A percentile compares a stretch with the other conserved stretches of the same genome.
These are phyloP conservation scores for Dendroctonus ponderosae DNA, from an alignment of 1,140 invertebrate species.

Conservation along the genomic window DNA sequence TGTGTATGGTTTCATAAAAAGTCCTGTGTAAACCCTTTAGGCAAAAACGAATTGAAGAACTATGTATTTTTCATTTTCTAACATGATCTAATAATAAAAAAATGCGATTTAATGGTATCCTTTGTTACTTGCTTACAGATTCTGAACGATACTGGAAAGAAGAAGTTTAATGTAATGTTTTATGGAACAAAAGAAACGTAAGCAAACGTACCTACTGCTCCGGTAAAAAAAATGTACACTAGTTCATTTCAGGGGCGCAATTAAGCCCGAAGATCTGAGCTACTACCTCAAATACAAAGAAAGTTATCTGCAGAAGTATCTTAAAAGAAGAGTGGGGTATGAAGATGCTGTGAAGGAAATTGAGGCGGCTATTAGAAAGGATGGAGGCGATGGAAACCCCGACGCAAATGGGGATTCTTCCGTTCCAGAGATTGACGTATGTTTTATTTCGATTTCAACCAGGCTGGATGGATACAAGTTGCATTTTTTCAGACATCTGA, in stretches of 20 bases:
- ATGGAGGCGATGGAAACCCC: constrained; percentile 2
- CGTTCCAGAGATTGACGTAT: constrained; percentile 3
- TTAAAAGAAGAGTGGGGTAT: constrained; percentile 57
- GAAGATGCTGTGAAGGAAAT: constrained; percentile 57
- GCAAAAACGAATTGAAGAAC: too few relatives aligned
- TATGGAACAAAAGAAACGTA: constrained; percentile 93
- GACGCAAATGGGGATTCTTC: neutral
- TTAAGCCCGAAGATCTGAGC: constrained; percentile 50
- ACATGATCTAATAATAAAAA: too few relatives aligned
- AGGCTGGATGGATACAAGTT: neutral
- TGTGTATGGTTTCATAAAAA: too few relatives aligned
- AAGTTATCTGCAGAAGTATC: constrained; percentile 56
- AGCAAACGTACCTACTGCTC: constrained; percentile 52
- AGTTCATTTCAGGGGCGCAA: constrained; percentile 44
- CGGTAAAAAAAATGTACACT: neutral
- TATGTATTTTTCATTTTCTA: too few relatives aligned
- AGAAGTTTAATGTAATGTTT: constrained; percentile 89
- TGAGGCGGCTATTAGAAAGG: constrained; percentile 43
- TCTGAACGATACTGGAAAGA: constrained; percentile 62
- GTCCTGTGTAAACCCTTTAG: too few relatives aligned
- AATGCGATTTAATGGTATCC: too few relatives aligned
- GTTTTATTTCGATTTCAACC: neutral
- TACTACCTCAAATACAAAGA: constrained; percentile 58
- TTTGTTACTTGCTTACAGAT: constrained; percentile 41
- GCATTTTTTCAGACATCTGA: constrained; percentile 14